phyloP scores from a whole-genome alignment of 2,797 vertebrate genomes.

The Hylomyscus alleni region DNA sequence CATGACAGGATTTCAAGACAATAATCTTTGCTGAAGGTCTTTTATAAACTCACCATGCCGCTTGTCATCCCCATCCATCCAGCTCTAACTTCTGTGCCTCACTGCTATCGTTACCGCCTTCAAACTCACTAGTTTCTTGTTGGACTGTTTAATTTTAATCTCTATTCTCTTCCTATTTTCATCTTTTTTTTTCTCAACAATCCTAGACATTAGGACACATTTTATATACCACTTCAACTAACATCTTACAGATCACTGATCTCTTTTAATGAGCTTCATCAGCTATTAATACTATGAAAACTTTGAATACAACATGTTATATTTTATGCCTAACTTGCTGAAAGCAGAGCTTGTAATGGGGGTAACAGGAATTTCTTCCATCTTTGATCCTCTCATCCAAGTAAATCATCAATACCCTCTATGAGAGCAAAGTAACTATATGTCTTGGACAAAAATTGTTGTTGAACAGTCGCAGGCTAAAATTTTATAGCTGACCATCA shows the following conservation, averaged over 20 bases:
- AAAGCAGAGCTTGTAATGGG: conserved; percentile 29
- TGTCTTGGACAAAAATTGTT: neutral
- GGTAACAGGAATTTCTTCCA: neutral
- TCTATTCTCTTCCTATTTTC: neutral
- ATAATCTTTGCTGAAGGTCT: neutral
- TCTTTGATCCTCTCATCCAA: neutral
- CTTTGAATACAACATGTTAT: neutral
- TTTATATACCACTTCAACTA: neutral
- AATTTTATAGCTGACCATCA: neutral
- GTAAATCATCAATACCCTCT: neutral
- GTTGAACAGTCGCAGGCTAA: neutral
- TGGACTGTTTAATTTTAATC: conserved; percentile 19
- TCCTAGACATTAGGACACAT: neutral
- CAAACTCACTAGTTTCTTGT: neutral
- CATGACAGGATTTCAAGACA: conserved; percentile 12
- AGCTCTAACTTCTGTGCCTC: neutral
- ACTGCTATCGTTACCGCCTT: neutral
- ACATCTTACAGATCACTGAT: neutral
- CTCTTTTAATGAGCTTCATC: neutral
- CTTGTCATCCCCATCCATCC: neutral
- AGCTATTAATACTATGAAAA: neutral
- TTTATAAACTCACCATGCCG: neutral
- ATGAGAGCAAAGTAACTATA: neutral
- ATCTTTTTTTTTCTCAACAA: neutral
- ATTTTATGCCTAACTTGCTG: neutral